These are phyloP conservation scores for Colistium nudipinnis DNA, from an alignment of 2,113 vertebrate species.

Conservation along the genomic window DNA sequence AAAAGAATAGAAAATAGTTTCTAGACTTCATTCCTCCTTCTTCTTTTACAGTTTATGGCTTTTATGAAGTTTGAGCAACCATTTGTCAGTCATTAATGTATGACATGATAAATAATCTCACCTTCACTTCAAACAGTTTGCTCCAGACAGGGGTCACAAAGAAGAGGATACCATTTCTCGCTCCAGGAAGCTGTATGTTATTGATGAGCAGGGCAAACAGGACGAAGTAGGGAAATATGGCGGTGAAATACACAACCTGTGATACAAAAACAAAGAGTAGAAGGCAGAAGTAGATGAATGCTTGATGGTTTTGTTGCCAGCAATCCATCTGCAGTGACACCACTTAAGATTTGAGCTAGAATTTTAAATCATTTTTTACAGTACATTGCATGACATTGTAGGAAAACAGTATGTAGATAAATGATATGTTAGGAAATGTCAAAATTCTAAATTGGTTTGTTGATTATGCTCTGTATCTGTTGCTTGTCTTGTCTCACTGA, in stretches of 20 bases:
- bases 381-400: too few relatives aligned
- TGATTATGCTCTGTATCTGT: too few relatives aligned
- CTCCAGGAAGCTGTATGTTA: slow-evolving; percentile 82
- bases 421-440: too few relatives aligned
- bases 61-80: background rate
- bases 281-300: background rate
- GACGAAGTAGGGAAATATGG: slow-evolving; percentile 80
- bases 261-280: slow-evolving; percentile 8
- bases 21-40: background rate
- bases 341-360: background rate
- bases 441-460: too few relatives aligned
- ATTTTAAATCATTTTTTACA: background rate
- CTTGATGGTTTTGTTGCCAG: too few relatives aligned
- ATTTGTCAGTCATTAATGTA: background rate
- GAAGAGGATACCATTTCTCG: slow-evolving; percentile 76
- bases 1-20: too few relatives aligned
- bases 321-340: background rate
- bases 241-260: slow-evolving; percentile 84
- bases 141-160: slow-evolving; percentile 80
- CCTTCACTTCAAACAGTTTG: slow-evolving; percentile 80
- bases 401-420: too few relatives aligned
- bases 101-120: slow-evolving; percentile 39
- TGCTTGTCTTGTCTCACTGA: background rate
- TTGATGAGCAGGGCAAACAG: slow-evolving; percentile 81
- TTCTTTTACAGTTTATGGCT: background rate